Percentiles rank a stretch among this genome's conserved stretches.
Conservation (phyloP, 2,888 invertebrate species). For the Vesta saturnalis region DNA sequence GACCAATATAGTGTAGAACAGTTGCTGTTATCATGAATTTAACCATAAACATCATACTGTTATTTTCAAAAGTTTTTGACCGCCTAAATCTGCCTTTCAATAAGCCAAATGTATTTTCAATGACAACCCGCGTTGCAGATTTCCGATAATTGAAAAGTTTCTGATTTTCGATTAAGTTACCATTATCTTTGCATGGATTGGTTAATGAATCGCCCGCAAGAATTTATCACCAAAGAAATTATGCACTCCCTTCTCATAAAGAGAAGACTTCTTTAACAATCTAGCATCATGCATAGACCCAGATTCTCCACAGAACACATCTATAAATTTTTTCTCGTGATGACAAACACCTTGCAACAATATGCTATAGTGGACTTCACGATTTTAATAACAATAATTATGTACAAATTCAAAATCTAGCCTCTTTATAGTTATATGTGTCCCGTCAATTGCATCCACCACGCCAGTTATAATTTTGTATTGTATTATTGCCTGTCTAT, state of each 20-base stretch:
- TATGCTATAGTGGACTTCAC: slow-evolving; percentile 35
- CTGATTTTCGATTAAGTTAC: slow-evolving; percentile 2
- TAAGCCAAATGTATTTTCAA: slow-evolving; percentile 5
- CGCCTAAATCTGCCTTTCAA: not conserved
- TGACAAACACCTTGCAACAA: slow-evolving; percentile 32
- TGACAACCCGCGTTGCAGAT: not conserved
- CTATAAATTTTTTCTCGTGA: too few relatives aligned
- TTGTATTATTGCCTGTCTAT: not conserved
- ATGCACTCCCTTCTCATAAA: slow-evolving; percentile 18
- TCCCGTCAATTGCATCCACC: slow-evolving; percentile 31
- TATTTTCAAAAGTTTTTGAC: not conserved
- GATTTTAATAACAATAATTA: slow-evolving; percentile 34
- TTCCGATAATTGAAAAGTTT: not conserved
- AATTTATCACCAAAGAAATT: not conserved
- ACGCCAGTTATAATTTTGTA: not conserved
- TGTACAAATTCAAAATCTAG: slow-evolving; percentile 19
- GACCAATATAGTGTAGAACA: too few relatives aligned
- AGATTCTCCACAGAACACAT: slow-evolving; percentile 35
- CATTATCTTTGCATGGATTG: slow-evolving; percentile 38
- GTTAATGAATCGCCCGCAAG: slow-evolving; percentile 36
- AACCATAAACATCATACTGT: not conserved
- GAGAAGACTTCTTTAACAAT: slow-evolving; percentile 39
- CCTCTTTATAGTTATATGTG: slow-evolving; percentile 29
- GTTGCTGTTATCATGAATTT: too few relatives aligned
- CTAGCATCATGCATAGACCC: too few relatives aligned